Evolutionary conservation across 2,888 invertebrate genomes (phyloP).

Genomic region (Phymatocera aterrima): DNA sequence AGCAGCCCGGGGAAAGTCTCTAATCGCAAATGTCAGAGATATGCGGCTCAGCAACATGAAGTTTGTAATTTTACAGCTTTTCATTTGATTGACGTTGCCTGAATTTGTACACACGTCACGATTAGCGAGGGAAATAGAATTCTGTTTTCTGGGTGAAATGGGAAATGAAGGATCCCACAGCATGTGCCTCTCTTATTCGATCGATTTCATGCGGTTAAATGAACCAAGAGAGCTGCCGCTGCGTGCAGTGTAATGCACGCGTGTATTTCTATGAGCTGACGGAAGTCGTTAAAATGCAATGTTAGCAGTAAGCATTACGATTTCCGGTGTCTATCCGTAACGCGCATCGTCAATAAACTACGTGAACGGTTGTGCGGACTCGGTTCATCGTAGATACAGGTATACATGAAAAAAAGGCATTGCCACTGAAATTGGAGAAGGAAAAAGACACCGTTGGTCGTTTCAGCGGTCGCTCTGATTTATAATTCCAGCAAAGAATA

Average conservation of each 20-base stretch:
- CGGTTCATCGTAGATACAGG: too few species aligned
- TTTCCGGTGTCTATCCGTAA: slow-evolving; percentile 4
- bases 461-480: too few species aligned
- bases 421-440: too few species aligned
- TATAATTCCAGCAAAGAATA: too few species aligned
- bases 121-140: too few species aligned
- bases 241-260: too few species aligned
- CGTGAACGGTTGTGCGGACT: background rate
- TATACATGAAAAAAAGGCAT: too few species aligned
- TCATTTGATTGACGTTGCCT: background rate
- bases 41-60: background rate
- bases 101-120: too few species aligned
- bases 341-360: too few species aligned
- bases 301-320: background rate
- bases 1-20: slow-evolving; percentile 20
- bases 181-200: background rate
- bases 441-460: too few species aligned
- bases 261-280: background rate
- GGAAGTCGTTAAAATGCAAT: background rate
- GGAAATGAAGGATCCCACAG: background rate
- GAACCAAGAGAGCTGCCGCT: background rate
- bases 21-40: background rate
- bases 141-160: background rate
- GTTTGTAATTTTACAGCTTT: background rate
- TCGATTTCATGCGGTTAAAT: background rate